Evolutionary conservation across 64 coral and sea anemone genomes (phyloP), one percentile per base, ranked within the genome.

Genomic region (Anthopleura sola): DNA sequence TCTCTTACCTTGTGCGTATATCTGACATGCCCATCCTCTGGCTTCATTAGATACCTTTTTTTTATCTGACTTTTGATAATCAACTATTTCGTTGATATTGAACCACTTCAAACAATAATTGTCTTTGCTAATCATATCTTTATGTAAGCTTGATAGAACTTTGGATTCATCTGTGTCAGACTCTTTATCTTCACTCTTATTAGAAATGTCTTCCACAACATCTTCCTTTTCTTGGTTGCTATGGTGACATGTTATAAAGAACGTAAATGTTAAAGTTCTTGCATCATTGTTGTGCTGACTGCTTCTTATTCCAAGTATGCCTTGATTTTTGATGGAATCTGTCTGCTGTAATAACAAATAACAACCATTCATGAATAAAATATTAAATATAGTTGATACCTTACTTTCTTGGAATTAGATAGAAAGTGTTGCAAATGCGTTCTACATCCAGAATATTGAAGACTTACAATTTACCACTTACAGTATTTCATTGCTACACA

Each of bases 301-400:
- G 31, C 66, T 71, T 34, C 66, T 71, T 71, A 71, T 71, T 71
- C 66, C 66, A 71, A 71, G 66, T 5, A 71, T 71, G n/a, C 66
- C 66, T 32, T 71, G 66, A 15, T 71, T 71, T 33, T 71, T 28
- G 11, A 34, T 16, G 28, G 15, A 32, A 71, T n/a, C 13, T 33
- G 66, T 34, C 66, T 71, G 66, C 15, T 71, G 28, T 16, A 71
- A 24, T 31, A 71, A 71, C 28, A 71, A 31, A 71, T 12, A 53
- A 53, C n/a, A n/a, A n/a, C n/a, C 1, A 53, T 15, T 15, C 50
- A 53, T 53, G 50, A 53, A 53, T 53, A 53, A 53, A 53, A 53
- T 5, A 11, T 12, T 53, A 13, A 53, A 53, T 53, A 14, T 12
- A 53, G 13, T 17, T 3, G 40, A 44, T 44, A 44, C 9, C 9